Evolutionary conservation across 2,113 vertebrate species (phyloP).

Genomic region (Tinamus guttatus): DNA sequence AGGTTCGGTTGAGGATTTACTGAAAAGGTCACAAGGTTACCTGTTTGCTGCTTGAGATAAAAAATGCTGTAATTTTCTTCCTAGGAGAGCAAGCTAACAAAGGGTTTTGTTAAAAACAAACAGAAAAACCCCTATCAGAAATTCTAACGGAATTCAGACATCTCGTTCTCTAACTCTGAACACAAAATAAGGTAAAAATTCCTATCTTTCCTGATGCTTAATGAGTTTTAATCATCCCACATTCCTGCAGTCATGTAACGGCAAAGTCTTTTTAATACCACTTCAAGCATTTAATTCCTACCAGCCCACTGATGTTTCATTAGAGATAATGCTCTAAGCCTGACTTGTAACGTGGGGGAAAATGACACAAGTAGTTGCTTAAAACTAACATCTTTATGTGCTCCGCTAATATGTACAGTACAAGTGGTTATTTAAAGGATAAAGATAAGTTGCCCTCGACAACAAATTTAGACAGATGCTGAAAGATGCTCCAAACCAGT

Average conservation of each 20-base stretch:
- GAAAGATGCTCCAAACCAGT: not conserved
- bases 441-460: not conserved
- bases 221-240: not conserved
- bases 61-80: slow-evolving; percentile 68
- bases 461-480: not conserved
- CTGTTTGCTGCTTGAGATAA: slow-evolving; percentile 67
- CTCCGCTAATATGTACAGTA: not conserved
- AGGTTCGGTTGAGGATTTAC: slow-evolving; percentile 77
- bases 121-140: not conserved
- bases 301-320: not conserved
- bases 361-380: not conserved
- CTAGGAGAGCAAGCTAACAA: slow-evolving; percentile 41
- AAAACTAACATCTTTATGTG: not conserved
- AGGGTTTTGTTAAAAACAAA: slow-evolving; percentile 24
- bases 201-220: not conserved
- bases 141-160: slow-evolving; percentile 16
- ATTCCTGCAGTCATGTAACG: slow-evolving; percentile 4
- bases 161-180: not conserved
- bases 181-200: slow-evolving; percentile 2
- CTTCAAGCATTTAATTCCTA: not conserved
- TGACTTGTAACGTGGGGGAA: not conserved
- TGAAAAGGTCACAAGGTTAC: slow-evolving; percentile 82
- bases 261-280: slow-evolving; percentile 12
- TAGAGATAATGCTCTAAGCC: not conserved
- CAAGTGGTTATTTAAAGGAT: not conserved